These are phyloP conservation scores for Silvanus unidentatus DNA, from an alignment of 2,888 invertebrate species.

Conservation along the genomic window DNA sequence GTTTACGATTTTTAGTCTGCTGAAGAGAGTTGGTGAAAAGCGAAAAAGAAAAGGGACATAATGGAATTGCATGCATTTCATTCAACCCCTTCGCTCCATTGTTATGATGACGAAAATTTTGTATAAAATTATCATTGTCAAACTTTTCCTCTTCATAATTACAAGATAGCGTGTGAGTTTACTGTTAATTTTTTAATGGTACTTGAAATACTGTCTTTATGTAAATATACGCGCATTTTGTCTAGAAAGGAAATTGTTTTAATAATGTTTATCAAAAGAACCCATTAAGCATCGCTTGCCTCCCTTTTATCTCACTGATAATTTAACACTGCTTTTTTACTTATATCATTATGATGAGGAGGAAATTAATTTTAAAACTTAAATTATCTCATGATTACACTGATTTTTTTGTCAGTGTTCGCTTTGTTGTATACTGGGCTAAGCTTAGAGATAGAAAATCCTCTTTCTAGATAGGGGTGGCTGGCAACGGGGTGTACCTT, in stretches of 20 bases:
- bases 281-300: too few relatives aligned
- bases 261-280: neutral
- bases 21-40: constrained; percentile 2
- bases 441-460: neutral
- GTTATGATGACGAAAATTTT: too few relatives aligned
- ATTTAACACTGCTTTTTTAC: too few relatives aligned
- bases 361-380: too few relatives aligned
- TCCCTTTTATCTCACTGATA: too few relatives aligned
- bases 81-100: too few relatives aligned
- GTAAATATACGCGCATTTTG: constrained; percentile 18
- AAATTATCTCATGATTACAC: neutral
- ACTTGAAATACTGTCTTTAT: constrained; percentile 18
- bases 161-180: constrained; percentile 16
- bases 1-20: constrained; percentile 8
- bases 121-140: too few relatives aligned
- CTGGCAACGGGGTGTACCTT: too few relatives aligned
- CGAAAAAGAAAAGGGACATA: too few relatives aligned
- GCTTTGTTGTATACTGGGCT: neutral
- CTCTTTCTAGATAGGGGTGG: too few relatives aligned
- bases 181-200: constrained; percentile 20
- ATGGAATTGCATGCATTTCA: too few relatives aligned
- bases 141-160: constrained; percentile 11
- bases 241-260: constrained; percentile 15
- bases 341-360: too few relatives aligned
- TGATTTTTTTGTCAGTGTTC: neutral